Conservation (phyloP, 1,140 invertebrate species). For the Trissolcus basalis region DNA sequence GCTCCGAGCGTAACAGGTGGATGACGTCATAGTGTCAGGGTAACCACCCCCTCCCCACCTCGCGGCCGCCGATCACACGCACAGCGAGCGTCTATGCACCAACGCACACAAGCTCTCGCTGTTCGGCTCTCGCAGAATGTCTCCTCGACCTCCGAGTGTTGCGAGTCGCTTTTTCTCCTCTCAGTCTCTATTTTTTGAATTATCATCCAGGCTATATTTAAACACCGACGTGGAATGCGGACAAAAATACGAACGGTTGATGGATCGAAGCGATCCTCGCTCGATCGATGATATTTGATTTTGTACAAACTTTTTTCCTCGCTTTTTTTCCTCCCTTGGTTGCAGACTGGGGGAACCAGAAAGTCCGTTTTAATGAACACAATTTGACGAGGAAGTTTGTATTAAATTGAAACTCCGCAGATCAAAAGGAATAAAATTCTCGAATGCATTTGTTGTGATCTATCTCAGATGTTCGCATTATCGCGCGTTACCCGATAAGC, state of each 20-base stretch:
- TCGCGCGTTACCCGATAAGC: slow-evolving; percentile 34
- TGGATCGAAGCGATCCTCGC: neutral
- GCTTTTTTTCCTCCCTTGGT: no score
- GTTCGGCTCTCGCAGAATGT: slow-evolving; percentile 6
- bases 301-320: neutral
- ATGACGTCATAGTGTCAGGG: slow-evolving; percentile 68
- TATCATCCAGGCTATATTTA: slow-evolving; percentile 40
- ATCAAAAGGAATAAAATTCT: slow-evolving; percentile 1
- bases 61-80: neutral
- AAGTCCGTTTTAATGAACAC: no score
- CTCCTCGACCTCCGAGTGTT: slow-evolving; percentile 48
- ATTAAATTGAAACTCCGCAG: no score
- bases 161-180: slow-evolving; percentile 23
- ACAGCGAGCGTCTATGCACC: neutral
- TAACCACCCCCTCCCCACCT: slow-evolving; percentile 51
- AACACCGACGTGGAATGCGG: slow-evolving; percentile 17
- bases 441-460: slow-evolving; percentile 33
- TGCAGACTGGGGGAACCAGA: no score
- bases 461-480: slow-evolving; percentile 42
- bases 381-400: no score
- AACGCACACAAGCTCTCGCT: slow-evolving; percentile 10
- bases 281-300: no score
- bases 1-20: slow-evolving; percentile 71
- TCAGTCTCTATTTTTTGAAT: slow-evolving; percentile 34
- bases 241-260: slow-evolving; percentile 28